A percentile compares a stretch with the other conserved stretches of the same genome.
These are phyloP conservation scores for Entosphenus tridentatus DNA, from an alignment of 2,113 vertebrate species.

Conservation along the genomic window DNA sequence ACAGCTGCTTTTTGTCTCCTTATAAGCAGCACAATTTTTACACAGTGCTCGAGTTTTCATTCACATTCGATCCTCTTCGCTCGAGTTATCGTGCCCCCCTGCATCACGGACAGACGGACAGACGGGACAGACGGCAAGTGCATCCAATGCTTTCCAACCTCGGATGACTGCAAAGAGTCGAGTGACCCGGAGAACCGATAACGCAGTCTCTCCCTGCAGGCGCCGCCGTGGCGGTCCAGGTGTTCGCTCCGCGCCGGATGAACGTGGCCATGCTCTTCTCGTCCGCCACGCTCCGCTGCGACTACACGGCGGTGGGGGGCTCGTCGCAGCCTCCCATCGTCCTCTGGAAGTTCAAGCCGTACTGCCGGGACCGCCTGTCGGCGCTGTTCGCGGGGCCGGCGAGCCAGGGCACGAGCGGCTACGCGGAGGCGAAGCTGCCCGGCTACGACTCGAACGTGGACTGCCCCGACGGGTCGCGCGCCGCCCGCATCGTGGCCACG, in stretches of 20 bases:
- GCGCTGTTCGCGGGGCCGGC: conserved; percentile 36
- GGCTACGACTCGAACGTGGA: conserved; percentile 52
- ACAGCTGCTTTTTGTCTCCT: too few species aligned
- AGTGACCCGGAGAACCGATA: too few species aligned
- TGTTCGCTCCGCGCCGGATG: conserved; percentile 18
- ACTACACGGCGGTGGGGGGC: conserved; percentile 21
- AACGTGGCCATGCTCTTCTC: conserved; percentile 55
- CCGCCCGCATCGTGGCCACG: conserved; percentile 42
- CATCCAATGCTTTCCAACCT: too few species aligned
- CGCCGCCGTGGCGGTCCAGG: conserved; percentile 14
- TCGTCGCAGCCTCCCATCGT: conserved; percentile 21
- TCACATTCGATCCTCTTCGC: too few species aligned
- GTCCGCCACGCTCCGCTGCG: conserved; percentile 39
- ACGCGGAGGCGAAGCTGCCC: conserved; percentile 34
- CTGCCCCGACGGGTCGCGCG: conserved; percentile 38
- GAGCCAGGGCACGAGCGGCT: conserved; percentile 23
- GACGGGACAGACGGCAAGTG: too few species aligned
- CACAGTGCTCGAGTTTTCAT: too few species aligned
- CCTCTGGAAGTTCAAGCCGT: conserved; percentile 59
- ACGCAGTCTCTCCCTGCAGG: conserved; percentile 9
- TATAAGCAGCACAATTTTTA: too few species aligned
- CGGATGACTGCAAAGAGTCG: too few species aligned
- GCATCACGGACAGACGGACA: too few species aligned
- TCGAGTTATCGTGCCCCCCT: too few species aligned
- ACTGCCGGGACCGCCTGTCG: conserved; percentile 42